Evolutionary conservation across 2,797 vertebrate species (phyloP).

Genomic region (Chelidonichthys spinosus): DNA sequence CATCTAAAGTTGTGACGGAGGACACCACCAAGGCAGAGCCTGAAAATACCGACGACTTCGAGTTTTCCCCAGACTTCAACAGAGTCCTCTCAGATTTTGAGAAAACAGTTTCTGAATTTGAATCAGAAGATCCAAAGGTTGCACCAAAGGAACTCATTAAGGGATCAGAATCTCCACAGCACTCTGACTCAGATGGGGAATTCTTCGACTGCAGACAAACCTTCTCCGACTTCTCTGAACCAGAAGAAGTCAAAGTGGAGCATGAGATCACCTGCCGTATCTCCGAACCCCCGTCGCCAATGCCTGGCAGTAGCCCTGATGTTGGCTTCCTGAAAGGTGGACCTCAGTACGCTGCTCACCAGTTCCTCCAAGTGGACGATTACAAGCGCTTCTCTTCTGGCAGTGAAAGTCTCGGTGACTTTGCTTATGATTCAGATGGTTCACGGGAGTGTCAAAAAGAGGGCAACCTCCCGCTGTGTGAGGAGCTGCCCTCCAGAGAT

Average conservation of each 20-base stretch:
- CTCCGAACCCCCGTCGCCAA: constrained; percentile 74
- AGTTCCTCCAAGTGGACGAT: constrained; percentile 56
- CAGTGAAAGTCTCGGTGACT: constrained; percentile 78
- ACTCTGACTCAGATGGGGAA: constrained; percentile 76
- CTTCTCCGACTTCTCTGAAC: constrained; percentile 76
- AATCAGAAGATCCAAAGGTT: constrained; percentile 24
- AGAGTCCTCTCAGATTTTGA: constrained; percentile 68
- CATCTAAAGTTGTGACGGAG: constrained; percentile 33
- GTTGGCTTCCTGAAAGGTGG: constrained; percentile 41
- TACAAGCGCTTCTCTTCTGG: constrained; percentile 69
- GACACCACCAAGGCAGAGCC: constrained; percentile 4
- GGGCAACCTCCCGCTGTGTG: constrained; percentile 80
- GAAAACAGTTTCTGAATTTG: constrained; percentile 54
- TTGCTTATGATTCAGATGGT: constrained; percentile 85
- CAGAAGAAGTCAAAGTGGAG: constrained; percentile 61
- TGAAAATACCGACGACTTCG: constrained; percentile 30
- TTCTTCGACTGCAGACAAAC: constrained; percentile 83
- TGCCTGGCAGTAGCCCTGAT: constrained; percentile 59
- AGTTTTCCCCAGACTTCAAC: constrained; percentile 66
- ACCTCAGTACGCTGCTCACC: constrained; percentile 35
- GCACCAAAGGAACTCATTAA: constrained; percentile 4
- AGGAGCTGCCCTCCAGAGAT: constrained; percentile 84
- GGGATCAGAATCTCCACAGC: constrained; percentile 51
- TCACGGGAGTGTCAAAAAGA: constrained; percentile 68
- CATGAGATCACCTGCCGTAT: constrained; percentile 59